These are phyloP conservation scores for Passer domesticus DNA, from an alignment of 2,113 vertebrate species.

Conservation along the genomic window DNA sequence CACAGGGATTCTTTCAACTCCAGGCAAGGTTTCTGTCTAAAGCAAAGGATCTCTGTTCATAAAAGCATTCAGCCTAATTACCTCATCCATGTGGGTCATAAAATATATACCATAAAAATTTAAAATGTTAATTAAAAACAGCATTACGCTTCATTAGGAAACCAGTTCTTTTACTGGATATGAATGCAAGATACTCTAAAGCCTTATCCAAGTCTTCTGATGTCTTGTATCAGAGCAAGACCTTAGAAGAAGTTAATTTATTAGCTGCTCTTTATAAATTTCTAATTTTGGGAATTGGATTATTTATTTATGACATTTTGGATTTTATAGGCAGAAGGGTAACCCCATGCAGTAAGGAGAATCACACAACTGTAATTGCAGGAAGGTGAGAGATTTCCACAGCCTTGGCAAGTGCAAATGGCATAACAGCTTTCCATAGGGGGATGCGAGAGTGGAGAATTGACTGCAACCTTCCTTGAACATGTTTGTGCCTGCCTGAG, in stretches of 20 bases:
- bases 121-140: conserved; percentile 3
- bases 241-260: background rate
- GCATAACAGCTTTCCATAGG: background rate
- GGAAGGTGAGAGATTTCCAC: background rate
- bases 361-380: background rate
- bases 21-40: background rate
- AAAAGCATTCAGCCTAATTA: background rate
- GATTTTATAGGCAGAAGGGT: background rate
- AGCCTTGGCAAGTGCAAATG: background rate
- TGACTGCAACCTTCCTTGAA: background rate
- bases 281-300: background rate
- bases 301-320: background rate
- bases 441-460: background rate
- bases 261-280: background rate
- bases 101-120: background rate
- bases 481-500: background rate
- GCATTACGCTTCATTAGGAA: background rate
- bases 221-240: background rate
- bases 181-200: background rate
- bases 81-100: background rate
- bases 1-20: background rate
- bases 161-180: background rate
- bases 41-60: background rate
- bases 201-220: background rate
- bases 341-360: background rate